phyloP scores from a whole-genome alignment of 2,888 invertebrate species.

The Tiliacea citrago region DNA sequence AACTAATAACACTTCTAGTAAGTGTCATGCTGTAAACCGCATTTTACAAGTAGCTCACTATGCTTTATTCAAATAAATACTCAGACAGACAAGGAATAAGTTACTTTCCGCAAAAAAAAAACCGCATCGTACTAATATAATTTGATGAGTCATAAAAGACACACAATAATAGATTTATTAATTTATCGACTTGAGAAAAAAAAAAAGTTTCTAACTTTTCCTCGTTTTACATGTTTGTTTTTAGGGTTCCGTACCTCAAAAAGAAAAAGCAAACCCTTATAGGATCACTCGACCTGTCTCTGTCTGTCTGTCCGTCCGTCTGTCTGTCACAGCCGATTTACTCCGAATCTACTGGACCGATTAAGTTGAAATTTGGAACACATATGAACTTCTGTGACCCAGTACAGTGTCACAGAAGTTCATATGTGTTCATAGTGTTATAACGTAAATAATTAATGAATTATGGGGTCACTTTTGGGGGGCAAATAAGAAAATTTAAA shows the following conservation, averaged over 20 bases:
- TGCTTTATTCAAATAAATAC: conserved; percentile 6
- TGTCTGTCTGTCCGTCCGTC: no score
- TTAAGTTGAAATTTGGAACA: no score
- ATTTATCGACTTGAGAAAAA: conserved; percentile 56
- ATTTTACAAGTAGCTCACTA: not conserved
- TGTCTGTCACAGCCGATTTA: no score
- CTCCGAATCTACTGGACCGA: no score
- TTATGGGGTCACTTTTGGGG: no score
- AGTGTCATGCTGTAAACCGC: not conserved
- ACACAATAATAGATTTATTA: conserved; percentile 65
- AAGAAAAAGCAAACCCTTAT: no score
- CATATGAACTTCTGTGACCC: no score
- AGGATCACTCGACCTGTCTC: no score
- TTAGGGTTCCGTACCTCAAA: conserved; percentile 21
- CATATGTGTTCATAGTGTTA: no score
- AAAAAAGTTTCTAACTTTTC: conserved; percentile 48
- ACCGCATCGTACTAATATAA: conserved; percentile 59
- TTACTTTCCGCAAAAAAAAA: conserved; percentile 51
- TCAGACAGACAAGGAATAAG: conserved; percentile 7
- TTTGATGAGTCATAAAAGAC: conserved; percentile 62
- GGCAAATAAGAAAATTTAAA: no score
- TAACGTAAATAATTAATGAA: no score
- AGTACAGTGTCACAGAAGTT: no score
- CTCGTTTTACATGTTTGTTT: conserved; percentile 55
- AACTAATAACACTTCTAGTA: not conserved